phyloP scores from a whole-genome alignment of 2,797 vertebrate genomes.

The Limosa lapponica region DNA sequence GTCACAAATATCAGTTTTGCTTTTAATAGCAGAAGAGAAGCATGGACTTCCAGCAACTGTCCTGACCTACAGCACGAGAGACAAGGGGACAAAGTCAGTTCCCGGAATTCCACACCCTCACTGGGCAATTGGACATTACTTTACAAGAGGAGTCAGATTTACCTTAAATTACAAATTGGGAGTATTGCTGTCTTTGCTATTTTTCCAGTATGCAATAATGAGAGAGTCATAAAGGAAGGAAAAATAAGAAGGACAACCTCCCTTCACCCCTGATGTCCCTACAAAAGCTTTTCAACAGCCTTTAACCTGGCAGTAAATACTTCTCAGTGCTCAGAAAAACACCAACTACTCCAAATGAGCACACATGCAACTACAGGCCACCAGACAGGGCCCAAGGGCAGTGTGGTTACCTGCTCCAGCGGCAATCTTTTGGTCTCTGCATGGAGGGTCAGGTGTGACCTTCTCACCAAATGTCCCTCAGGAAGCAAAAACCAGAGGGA shows the following conservation, averaged over 20 bases:
- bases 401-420: not conserved
- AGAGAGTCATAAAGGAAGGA: not conserved
- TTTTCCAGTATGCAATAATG: not conserved
- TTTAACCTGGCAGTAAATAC: constrained; percentile 9
- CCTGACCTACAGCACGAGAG: not conserved
- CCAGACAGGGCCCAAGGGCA: not conserved
- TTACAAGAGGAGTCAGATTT: not conserved
- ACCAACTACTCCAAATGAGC: not conserved
- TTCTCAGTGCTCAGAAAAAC: not conserved
- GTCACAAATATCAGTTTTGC: constrained; percentile 29
- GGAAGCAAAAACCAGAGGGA: not conserved
- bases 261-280: not conserved
- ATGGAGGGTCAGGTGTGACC: not conserved
- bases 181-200: not conserved
- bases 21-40: constrained; percentile 40
- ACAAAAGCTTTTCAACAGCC: constrained; percentile 46
- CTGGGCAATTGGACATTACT: not conserved
- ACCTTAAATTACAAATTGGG: not conserved
- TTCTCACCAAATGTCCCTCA: not conserved
- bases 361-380: not conserved
- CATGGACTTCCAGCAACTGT: constrained; percentile 7
- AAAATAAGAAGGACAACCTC: not conserved
- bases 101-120: not conserved
- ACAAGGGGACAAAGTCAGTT: not conserved
- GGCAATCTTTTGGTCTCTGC: not conserved